phyloP scores from a whole-genome alignment of 2,888 invertebrate species.

The Idaea aversata region DNA sequence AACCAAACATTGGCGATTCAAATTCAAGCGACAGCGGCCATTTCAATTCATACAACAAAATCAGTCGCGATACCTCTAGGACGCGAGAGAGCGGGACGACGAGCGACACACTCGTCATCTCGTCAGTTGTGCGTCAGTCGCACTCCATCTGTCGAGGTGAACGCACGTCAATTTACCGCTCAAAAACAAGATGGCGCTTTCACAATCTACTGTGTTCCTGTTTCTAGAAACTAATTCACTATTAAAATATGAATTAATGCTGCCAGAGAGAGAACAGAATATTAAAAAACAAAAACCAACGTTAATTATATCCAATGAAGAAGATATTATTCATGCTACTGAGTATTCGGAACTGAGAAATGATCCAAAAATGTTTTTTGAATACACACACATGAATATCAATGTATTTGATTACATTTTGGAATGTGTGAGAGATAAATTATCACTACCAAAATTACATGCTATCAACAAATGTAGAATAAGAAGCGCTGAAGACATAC shows the following conservation, averaged over 20 bases:
- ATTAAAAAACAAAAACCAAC: not conserved
- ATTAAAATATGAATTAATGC: not conserved
- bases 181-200: not conserved
- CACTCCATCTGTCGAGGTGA: not conserved
- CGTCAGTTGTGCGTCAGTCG: not conserved
- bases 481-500: slow-evolving; percentile 17
- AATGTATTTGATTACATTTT: slow-evolving; percentile 25
- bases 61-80: not conserved
- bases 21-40: not conserved
- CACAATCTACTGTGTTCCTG: not conserved
- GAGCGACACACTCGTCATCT: not conserved
- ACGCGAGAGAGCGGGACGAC: not conserved
- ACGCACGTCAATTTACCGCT: not conserved
- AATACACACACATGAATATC: slow-evolving; percentile 18
- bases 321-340: not conserved
- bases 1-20: no score
- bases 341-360: slow-evolving; percentile 7
- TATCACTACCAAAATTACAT: not conserved
- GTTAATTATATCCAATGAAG: not conserved
- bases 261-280: not conserved
- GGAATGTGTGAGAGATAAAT: slow-evolving; percentile 14
- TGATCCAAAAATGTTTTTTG: slow-evolving; percentile 16
- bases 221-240: not conserved
- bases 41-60: not conserved
- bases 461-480: not conserved